A percentile compares a stretch with the other conserved stretches of the same genome.
Evolutionary conservation across 2,113 vertebrate genomes (phyloP).

Genomic region (Gila orcuttii): DNA sequence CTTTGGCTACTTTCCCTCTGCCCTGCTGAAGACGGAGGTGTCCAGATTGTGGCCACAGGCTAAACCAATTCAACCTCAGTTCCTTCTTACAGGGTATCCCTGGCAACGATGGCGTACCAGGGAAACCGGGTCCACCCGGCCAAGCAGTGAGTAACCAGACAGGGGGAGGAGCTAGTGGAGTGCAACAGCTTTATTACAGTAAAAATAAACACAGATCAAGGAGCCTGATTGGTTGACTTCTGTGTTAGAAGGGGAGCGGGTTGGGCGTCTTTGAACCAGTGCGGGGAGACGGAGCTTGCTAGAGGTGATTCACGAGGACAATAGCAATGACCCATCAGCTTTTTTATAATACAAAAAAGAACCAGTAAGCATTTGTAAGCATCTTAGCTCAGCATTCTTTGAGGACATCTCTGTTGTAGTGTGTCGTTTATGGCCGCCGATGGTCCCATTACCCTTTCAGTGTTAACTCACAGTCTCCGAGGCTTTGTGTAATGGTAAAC

Average conservation of each 20-base stretch:
- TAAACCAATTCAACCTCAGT: slow-evolving; percentile 76
- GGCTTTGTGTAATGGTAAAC: slow-evolving; percentile 34
- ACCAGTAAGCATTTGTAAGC: slow-evolving; percentile 35
- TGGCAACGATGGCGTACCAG: slow-evolving; percentile 90
- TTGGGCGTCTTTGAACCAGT: slow-evolving; percentile 8
- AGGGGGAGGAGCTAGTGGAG: slow-evolving; percentile 57
- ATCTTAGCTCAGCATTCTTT: slow-evolving; percentile 26
- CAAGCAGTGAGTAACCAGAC: slow-evolving; percentile 83
- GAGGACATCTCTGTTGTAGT: slow-evolving; percentile 20
- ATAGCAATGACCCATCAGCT: neutral
- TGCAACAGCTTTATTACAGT: slow-evolving; percentile 48
- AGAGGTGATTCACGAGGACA: slow-evolving; percentile 38
- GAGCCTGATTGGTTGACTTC: slow-evolving; percentile 32
- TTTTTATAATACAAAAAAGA: slow-evolving; percentile 34
- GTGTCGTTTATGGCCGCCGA: slow-evolving; percentile 31
- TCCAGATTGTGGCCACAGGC: slow-evolving; percentile 65
- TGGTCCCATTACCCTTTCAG: slow-evolving; percentile 32
- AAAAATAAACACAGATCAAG: neutral
- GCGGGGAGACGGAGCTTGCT: neutral
- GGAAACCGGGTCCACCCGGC: slow-evolving; percentile 84
- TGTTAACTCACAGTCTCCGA: slow-evolving; percentile 31
- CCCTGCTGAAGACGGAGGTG: slow-evolving; percentile 71
- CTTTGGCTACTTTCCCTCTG: slow-evolving; percentile 51
- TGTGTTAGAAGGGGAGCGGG: slow-evolving; percentile 54
- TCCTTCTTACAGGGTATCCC: slow-evolving; percentile 89